Conservation (phyloP, 2,797 vertebrate genomes). For the Limnodromus scolopaceus region DNA sequence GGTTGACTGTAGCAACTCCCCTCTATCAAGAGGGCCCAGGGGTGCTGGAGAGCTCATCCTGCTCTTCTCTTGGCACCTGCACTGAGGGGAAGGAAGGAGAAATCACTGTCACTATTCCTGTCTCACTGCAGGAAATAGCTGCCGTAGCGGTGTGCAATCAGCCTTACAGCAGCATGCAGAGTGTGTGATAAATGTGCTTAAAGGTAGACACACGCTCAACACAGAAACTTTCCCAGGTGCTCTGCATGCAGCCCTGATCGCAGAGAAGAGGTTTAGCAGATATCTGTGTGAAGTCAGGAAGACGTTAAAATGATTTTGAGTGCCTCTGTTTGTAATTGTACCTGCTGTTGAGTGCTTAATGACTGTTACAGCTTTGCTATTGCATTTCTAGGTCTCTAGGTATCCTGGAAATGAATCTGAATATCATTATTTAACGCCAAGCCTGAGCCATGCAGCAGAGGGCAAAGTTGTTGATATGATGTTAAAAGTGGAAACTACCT, state of each 20-base stretch:
- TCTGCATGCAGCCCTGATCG: background rate
- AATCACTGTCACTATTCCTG: conserved; percentile 5
- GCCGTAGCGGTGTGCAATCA: background rate
- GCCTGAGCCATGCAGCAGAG: conserved; percentile 63
- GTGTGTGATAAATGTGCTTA: background rate
- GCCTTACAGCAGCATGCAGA: background rate
- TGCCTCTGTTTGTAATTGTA: conserved; percentile 9
- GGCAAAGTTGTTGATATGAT: conserved; percentile 65
- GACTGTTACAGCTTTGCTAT: background rate
- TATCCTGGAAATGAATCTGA: conserved; percentile 39
- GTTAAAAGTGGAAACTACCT: conserved; percentile 80
- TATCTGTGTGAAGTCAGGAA: background rate
- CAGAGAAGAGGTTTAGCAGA: background rate
- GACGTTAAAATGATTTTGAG: conserved; percentile 1
- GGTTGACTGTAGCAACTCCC: background rate
- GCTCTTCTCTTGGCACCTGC: background rate
- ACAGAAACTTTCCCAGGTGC: background rate
- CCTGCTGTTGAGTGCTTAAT: background rate
- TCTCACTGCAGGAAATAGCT: conserved; percentile 21
- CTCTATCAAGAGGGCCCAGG: background rate
- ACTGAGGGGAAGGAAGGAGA: background rate
- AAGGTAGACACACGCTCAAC: background rate
- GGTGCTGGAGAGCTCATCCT: background rate
- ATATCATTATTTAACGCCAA: conserved; percentile 75
- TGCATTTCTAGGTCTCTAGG: conserved; percentile 67